Conservation (phyloP, 2,888 invertebrate species). For the Ischnus inquisitorius region DNA sequence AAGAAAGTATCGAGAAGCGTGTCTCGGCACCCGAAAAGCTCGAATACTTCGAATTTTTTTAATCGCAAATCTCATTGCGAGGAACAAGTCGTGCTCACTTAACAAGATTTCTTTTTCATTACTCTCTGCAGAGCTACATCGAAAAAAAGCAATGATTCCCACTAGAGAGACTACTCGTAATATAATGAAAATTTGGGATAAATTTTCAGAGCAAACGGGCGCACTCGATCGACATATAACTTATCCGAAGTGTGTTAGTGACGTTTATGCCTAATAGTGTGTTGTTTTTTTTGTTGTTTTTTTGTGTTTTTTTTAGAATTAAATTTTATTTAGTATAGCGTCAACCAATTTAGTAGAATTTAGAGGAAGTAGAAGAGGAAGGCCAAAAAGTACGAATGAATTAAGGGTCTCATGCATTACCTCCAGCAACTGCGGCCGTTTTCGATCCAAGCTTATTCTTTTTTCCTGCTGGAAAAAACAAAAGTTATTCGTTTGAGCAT, state of each 20-base stretch:
- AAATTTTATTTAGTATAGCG: constrained; percentile 50
- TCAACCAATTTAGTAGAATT: constrained; percentile 66
- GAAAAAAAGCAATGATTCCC: constrained; percentile 32
- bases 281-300: background rate
- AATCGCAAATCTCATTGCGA: constrained; percentile 45
- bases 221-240: constrained; percentile 48
- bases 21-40: background rate
- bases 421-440: constrained; percentile 84
- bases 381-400: constrained; percentile 72
- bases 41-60: constrained; percentile 27
- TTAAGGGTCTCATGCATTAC: constrained; percentile 85
- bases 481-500: constrained; percentile 57
- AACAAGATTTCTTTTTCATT: constrained; percentile 27
- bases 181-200: background rate
- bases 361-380: constrained; percentile 70
- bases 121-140: constrained; percentile 15
- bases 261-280: constrained; percentile 38
- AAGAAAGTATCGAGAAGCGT: background rate
- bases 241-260: constrained; percentile 35
- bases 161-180: constrained; percentile 5
- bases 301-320: background rate
- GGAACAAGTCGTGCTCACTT: constrained; percentile 49
- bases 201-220: constrained; percentile 23
- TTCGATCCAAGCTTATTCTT: constrained; percentile 84
- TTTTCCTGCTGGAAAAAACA: constrained; percentile 82